Conservation (phyloP, 92 coral and sea anemone species). For the Diadumene lineata region DNA sequence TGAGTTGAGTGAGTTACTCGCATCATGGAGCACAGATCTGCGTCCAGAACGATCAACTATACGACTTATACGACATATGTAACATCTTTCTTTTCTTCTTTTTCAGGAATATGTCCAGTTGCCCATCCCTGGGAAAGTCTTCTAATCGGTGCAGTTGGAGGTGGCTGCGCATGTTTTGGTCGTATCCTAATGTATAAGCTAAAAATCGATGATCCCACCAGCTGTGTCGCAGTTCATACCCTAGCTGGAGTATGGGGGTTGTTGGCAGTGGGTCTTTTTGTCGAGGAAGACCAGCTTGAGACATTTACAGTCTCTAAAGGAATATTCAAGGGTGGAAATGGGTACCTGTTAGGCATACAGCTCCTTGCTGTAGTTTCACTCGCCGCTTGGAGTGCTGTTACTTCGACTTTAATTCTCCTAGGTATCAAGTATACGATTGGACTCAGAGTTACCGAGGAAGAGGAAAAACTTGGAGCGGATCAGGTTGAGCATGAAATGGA, state of each 20-base stretch:
- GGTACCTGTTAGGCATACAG: constrained; percentile 70
- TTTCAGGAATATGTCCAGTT: constrained; percentile 74
- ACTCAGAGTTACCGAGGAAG: constrained; percentile 68
- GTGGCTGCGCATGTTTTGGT: constrained; percentile 69
- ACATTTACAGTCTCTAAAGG: constrained; percentile 53
- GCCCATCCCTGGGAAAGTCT: constrained; percentile 89
- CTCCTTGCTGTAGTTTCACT: constrained; percentile 54
- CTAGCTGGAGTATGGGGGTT: constrained; percentile 83
- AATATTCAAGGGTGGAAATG: constrained; percentile 67
- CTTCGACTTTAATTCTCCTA: constrained; percentile 45
- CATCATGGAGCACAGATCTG: no score
- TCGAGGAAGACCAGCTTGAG: constrained; percentile 65
- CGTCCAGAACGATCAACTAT: no score
- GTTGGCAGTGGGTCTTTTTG: constrained; percentile 69
- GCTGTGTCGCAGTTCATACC: constrained; percentile 78
- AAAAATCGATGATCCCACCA: constrained; percentile 81
- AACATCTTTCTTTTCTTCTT: no score
- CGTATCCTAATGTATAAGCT: constrained; percentile 55
- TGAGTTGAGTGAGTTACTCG: no score
- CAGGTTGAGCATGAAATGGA: constrained; percentile 74
- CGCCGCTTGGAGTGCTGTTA: constrained; percentile 64
- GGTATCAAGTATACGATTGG: constrained; percentile 59
- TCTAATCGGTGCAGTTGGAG: constrained; percentile 71
- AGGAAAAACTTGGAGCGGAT: constrained; percentile 75
- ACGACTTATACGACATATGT: no score